A percentile compares a stretch with the other conserved stretches of the same genome.
phyloP scores from a whole-genome alignment of 2,888 invertebrate genomes.

The Stenodema calcarata region DNA sequence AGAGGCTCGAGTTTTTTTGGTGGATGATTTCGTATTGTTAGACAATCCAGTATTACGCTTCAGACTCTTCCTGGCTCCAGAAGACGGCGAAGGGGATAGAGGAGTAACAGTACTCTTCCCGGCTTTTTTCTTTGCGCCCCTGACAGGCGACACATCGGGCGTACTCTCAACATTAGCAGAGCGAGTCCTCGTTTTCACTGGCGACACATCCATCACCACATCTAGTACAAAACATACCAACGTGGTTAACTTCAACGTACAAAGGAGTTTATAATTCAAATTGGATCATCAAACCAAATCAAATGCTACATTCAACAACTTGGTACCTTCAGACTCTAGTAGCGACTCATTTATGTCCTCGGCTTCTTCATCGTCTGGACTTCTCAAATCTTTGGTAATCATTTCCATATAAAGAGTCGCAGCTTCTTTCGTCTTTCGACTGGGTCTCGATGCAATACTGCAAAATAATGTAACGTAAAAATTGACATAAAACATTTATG shows the following conservation, averaged over 20 bases:
- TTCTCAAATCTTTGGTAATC: constrained; percentile 72
- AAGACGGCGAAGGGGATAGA: background rate
- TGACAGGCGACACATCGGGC: background rate
- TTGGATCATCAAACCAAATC: background rate
- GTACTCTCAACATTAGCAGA: background rate
- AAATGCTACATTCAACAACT: constrained; percentile 59
- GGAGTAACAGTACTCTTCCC: background rate
- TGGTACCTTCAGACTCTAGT: constrained; percentile 3
- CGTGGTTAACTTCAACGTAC: background rate
- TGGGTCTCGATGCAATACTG: constrained; percentile 64
- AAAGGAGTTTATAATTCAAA: background rate
- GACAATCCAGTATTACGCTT: background rate
- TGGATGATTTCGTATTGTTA: background rate
- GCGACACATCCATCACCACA: background rate
- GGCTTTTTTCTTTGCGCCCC: background rate
- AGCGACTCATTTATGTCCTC: background rate
- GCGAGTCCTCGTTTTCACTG: constrained; percentile 5
- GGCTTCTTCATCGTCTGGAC: constrained; percentile 68
- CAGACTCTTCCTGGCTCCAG: background rate
- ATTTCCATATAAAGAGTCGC: constrained; percentile 78
- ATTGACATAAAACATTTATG: too few species aligned
- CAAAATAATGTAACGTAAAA: background rate
- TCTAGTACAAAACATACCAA: background rate
- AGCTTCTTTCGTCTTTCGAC: constrained; percentile 77
- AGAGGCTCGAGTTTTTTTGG: background rate